Base-by-base conservation (phyloP, 2,888 invertebrate species). In the Agrilus mali region DNA sequence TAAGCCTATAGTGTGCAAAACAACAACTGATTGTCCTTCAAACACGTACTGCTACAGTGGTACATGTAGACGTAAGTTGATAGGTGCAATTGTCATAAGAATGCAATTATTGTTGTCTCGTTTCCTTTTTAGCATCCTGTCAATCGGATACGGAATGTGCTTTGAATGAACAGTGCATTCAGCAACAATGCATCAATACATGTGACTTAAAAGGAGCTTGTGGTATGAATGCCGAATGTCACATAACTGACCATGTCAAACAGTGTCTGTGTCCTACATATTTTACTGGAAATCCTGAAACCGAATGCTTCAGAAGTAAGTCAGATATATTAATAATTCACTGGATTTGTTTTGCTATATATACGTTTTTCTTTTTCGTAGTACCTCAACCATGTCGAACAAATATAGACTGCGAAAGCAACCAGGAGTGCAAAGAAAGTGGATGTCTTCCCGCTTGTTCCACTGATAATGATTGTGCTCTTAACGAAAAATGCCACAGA, bases 401-500 rank as follows among this genome's bases (percentile, higher is more conserved):
- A 7, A 75, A 76, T 46, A 69, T 72, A 12, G 86, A 87, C 55
- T 92, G 92, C 60, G 70, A 71, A 47, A 65, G 72, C n/a, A 81
- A 77, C 27, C 78, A 80, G 53, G 74, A 77, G 20, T 93, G 93
- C 57, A 78, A 81, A 47, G 82, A 88, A 57, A 85, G 83, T 40
- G 81, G 87, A 66, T 93, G 93, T 60, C 69, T 86, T 47, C 86
- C 87, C 4, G 71, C 72, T 36, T 93, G 93, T 59, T 67, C 68
- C 32, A 70, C 66, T 13, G 90, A 93, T 62, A 81, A 82, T 55
- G 78, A 86, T 50, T 93, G 93, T 62, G 92, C 90, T 3, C 74
- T 84, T 46, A 93, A 93, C 60, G 93, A 93, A 67, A 86, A 88
- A 64, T 93, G 93, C 66, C 69, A 86, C 7, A 75, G 77, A 57